Base-by-base conservation (phyloP, 2,113 vertebrate genomes). In the Isichthys henryi region DNA sequence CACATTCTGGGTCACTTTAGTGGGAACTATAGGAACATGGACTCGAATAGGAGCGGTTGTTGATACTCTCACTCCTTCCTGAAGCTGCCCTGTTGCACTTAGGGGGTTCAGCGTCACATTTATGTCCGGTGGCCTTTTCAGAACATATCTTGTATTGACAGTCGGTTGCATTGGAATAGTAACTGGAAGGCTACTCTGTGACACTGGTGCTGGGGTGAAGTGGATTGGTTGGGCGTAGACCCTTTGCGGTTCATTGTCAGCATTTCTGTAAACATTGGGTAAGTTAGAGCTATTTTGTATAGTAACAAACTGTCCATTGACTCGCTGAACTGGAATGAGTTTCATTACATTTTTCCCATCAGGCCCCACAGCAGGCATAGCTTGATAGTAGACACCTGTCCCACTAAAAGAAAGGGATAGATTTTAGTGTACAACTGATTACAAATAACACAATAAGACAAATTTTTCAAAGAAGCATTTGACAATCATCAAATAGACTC, bases 301-400 rank as follows among this genome's bases (percentile, higher is more conserved):
- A 9, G 93, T 94, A 88, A 94, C 84, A 95, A 94, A 93, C 74
- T 95, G 96, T 92, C 96, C 95, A 66, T 96, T 94, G 89, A 96
- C 91, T 93, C 95, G 96, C 90, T 96, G 93, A 92, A 97, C 94
- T 83, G 97, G 98, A 95, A 98, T 96, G 90, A 98, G 94, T 88
- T 97, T 97, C 96, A 99, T 96, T 90, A 98, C 95, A 89, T 97
- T 98, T 94, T 96, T 97, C 92, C 97, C 97, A 93, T 97, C 96
- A 39, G 94, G 93, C 92, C 95, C 97, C 35, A 96, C 94, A 21
- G 95, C 97, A 92, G 97, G 97, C 95, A 97, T 92, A 48, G 97
- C 96, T 94, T 95, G 96, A 94, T 98, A 98, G 94, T 97, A 95
- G 90, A 96, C 96, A 91, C 97, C 96, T 91, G 96, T 95, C 93